Percentiles rank a stretch among this genome's conserved stretches.
Conservation (phyloP, 2,113 vertebrate species). For the Cyprinus carpio region DNA sequence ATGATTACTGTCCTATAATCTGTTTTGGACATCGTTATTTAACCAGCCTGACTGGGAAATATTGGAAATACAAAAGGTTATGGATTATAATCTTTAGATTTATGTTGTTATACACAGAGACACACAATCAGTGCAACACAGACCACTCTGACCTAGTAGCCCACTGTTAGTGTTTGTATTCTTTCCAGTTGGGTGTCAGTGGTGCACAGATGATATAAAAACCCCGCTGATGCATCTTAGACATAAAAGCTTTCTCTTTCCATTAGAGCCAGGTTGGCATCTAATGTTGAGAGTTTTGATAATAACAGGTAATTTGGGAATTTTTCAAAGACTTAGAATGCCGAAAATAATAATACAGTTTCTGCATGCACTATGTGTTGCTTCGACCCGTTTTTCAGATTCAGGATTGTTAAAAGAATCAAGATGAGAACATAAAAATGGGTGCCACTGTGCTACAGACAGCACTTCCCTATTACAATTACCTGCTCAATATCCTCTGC, state of each 20-base stretch:
- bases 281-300: neutral
- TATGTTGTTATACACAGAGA: neutral
- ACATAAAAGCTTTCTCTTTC: neutral
- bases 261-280: neutral
- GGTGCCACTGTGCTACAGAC: neutral
- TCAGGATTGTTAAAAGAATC: neutral
- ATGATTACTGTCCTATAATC: constrained; percentile 9
- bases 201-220: constrained; percentile 63
- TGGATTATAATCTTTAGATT: neutral
- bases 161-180: constrained; percentile 30
- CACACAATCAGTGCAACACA: neutral
- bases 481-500: neutral
- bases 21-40: neutral
- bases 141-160: neutral
- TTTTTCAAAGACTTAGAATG: neutral
- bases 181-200: constrained; percentile 73
- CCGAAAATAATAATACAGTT: no score
- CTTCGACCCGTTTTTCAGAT: neutral
- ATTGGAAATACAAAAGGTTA: neutral
- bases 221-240: neutral
- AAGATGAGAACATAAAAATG: neutral
- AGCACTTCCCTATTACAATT: neutral
- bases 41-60: neutral
- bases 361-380: neutral
- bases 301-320: neutral